Base-by-base conservation (phyloP, 1,140 invertebrate species). In the Lordiphosa stackelbergi region DNA sequence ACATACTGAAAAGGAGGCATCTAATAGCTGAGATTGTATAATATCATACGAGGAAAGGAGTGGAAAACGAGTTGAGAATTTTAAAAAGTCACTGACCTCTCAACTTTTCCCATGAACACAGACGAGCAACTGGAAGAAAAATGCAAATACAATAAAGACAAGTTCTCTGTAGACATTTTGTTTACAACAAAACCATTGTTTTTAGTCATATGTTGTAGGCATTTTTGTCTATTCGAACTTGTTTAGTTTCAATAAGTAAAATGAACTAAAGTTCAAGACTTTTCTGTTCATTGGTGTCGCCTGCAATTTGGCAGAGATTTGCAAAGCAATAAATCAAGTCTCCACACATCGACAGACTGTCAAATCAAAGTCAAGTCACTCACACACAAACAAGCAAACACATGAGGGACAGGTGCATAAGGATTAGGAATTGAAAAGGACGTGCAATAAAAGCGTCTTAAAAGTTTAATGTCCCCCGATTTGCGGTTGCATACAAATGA, bases 361-460 rank as follows among this genome's bases (percentile, higher is more conserved):
- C 61, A 66, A 81, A 79, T 79, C 74, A 79, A 69, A 74, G 66
- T 45, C 69, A 38, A 60, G 53, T 45, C 36, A 34, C 22, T 31
- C 41, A 48, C 24, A 38, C 12, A 46, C 47, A 73, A 48, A 51
- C 34, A 66, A 24, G 19, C 24, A 28, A 28, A 28, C 6, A 31
- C 28, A 24, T 24, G 22, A 24, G 28, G 28, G 28, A 31, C 28
- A 31, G 28, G 7, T 31, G 28, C 59, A 61, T 70, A 68, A 11
- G 64, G 64, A 66, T 66, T 66, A 68, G 54, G 71, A 81, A 81
- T 57, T 60, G 70, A 70, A 62, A 73, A 70, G 74, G 65, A 69
- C 53, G 52, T 63, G 75, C 66, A 79, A 70, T 79, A 78, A 74
- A 79, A 79, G 74, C 66, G 62, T 81, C 74, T 81, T 79, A 71